Evolutionary conservation across 2,113 vertebrate genomes (phyloP).

Genomic region (Tricholaema leucomelas): DNA sequence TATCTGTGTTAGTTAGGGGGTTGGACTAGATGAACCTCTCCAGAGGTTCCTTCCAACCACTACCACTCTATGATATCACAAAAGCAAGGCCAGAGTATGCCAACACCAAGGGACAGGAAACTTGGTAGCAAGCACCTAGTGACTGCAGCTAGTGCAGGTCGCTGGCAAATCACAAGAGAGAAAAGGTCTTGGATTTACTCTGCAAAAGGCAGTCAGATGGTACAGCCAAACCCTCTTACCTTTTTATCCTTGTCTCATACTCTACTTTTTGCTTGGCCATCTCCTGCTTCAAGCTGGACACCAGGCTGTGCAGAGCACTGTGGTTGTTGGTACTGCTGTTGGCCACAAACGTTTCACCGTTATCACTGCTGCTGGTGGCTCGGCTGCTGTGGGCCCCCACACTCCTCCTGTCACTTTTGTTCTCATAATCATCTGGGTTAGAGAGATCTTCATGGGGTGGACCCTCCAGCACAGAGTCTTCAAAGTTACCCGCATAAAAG

Average conservation of each 20-base stretch:
- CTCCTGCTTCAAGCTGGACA: conserved; percentile 95
- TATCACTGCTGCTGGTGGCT: conserved; percentile 89
- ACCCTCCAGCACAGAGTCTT: conserved; percentile 85
- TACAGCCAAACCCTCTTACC: conserved; percentile 68
- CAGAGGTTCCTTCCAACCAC: too few species aligned
- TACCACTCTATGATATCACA: background rate
- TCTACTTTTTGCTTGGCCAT: conserved; percentile 95
- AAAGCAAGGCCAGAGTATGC: background rate
- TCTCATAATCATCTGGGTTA: conserved; percentile 76
- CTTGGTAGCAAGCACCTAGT: background rate
- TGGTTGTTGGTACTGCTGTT: conserved; percentile 80
- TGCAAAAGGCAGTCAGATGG: background rate
- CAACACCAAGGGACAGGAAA: background rate
- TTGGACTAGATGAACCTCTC: too few species aligned
- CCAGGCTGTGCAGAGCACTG: conserved; percentile 93
- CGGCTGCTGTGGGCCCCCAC: conserved; percentile 82
- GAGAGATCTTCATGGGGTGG: conserved; percentile 72
- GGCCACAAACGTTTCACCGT: conserved; percentile 82
- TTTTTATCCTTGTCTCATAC: conserved; percentile 94
- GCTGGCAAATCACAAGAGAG: rapidly evolving
- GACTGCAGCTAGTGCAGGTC: background rate
- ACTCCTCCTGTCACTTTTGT: conserved; percentile 79
- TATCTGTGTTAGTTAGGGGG: too few species aligned
- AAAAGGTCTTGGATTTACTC: background rate
- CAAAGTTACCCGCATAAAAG: conserved; percentile 85